Conservation (phyloP, 1,140 invertebrate species). For the Euura lappo region DNA sequence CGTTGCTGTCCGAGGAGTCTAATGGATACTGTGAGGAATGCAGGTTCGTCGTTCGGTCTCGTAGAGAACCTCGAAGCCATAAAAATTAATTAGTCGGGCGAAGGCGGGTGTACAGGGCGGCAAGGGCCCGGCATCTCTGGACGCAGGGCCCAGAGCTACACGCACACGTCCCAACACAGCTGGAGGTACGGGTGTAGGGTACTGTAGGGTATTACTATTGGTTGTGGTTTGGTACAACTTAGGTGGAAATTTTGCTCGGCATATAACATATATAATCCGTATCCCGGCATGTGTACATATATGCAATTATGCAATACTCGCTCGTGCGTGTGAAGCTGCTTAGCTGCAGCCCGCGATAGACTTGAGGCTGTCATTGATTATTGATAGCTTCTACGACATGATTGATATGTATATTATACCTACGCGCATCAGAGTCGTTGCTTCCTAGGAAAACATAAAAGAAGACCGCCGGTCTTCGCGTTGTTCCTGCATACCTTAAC, state of each 20-base stretch:
- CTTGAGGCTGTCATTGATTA: background rate
- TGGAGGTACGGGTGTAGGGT: too few species aligned
- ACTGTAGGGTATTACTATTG: too few species aligned
- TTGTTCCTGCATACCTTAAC: too few species aligned
- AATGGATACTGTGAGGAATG: background rate
- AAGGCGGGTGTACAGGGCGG: background rate
- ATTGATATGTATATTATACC: slow-evolving; percentile 10
- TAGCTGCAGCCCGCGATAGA: too few species aligned
- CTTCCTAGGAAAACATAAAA: background rate
- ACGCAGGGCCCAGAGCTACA: background rate
- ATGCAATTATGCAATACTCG: too few species aligned
- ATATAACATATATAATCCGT: too few species aligned
- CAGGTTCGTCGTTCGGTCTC: background rate
- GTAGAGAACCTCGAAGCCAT: slow-evolving; percentile 23
- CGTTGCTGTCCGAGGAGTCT: background rate
- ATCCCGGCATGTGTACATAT: too few species aligned
- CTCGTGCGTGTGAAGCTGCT: too few species aligned
- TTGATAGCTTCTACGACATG: background rate
- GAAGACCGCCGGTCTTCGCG: background rate
- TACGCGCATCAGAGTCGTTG: background rate
- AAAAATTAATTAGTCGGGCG: slow-evolving; percentile 39
- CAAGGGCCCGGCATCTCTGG: background rate
- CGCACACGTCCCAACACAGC: too few species aligned
- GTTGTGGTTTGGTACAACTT: too few species aligned
- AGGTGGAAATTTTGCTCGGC: too few species aligned